phyloP scores from a whole-genome alignment of 2,888 invertebrate species.

The Gastracanthus pulcherrimus region DNA sequence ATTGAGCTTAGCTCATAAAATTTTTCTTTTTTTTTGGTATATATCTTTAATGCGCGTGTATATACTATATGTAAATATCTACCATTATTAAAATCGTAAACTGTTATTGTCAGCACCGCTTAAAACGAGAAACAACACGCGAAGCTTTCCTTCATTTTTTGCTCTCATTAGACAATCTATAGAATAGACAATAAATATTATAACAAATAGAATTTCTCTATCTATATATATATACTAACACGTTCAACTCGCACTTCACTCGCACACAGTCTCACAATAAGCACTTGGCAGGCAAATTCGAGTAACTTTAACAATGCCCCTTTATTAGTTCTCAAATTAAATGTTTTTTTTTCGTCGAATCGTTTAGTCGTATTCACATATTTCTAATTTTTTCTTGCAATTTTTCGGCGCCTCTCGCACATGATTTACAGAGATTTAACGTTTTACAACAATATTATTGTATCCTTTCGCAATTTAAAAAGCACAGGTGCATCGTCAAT shows the following conservation, averaged over 20 bases:
- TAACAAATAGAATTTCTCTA: constrained; percentile 46
- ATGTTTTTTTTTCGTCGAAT: constrained; percentile 54
- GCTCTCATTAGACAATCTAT: constrained; percentile 49
- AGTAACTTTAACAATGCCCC: constrained; percentile 75
- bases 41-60: constrained; percentile 14
- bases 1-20: constrained; percentile 43
- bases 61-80: constrained; percentile 15
- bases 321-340: constrained; percentile 69
- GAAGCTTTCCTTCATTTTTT: constrained; percentile 58
- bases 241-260: constrained; percentile 36
- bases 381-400: constrained; percentile 47
- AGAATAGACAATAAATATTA: constrained; percentile 61
- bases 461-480: constrained; percentile 23
- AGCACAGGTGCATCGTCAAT: constrained; percentile 50
- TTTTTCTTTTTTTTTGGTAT: constrained; percentile 42
- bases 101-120: constrained; percentile 57
- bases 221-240: background rate
- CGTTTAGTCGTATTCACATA: constrained; percentile 36
- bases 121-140: constrained; percentile 49
- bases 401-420: constrained; percentile 59
- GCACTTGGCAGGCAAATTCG: constrained; percentile 55
- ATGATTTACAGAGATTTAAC: constrained; percentile 63
- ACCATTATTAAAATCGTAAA: constrained; percentile 37
- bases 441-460: constrained; percentile 15
- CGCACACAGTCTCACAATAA: constrained; percentile 55